A percentile compares a stretch with the other conserved stretches of the same genome.
phyloP scores from a whole-genome alignment of 2,888 invertebrate genomes.

The Zygogramma bicolorata region DNA sequence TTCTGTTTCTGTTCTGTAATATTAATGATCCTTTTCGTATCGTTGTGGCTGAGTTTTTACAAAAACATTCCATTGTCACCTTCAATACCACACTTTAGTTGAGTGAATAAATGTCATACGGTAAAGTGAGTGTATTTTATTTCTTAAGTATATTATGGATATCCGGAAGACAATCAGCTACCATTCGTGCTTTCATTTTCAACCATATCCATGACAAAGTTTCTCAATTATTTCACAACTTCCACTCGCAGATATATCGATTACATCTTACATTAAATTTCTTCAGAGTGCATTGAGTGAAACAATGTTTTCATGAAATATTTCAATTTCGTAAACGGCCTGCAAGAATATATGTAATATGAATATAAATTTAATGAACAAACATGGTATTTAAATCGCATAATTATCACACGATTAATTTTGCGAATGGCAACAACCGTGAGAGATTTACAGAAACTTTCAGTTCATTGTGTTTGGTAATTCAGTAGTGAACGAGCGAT shows the following conservation, averaged over 20 bases:
- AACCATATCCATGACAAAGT: not conserved
- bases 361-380: not conserved
- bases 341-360: not conserved
- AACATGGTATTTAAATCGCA: not conserved
- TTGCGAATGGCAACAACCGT: not conserved
- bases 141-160: not conserved
- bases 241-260: not conserved
- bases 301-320: not conserved
- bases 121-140: no score
- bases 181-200: not conserved
- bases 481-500: no score
- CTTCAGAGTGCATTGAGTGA: not conserved
- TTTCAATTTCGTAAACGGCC: not conserved
- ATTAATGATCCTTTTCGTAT: no score
- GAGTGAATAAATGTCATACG: no score
- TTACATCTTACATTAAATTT: not conserved
- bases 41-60: no score
- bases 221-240: not conserved
- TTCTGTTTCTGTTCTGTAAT: no score
- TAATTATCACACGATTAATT: not conserved
- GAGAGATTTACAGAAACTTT: not conserved
- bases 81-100: no score
- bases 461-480: not conserved
- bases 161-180: not conserved
- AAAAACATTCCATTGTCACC: no score